Evolutionary conservation across 2,797 vertebrate species (phyloP).

Genomic region (Adrianichthys oophorus): DNA sequence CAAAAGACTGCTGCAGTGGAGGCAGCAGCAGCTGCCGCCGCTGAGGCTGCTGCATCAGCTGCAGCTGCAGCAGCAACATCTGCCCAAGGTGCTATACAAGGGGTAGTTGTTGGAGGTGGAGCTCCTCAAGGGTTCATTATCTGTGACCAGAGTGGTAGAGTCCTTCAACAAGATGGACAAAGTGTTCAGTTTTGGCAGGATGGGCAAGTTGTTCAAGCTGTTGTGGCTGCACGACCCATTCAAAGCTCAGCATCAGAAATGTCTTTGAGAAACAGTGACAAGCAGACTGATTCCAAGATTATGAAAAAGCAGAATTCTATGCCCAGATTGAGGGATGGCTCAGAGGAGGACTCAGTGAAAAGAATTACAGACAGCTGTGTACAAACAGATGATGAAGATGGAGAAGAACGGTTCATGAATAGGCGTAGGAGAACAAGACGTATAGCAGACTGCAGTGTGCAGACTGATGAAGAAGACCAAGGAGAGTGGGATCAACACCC

Average conservation of each 20-base stretch:
- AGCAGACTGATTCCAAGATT: constrained; percentile 82
- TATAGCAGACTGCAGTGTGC: constrained; percentile 95
- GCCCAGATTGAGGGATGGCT: constrained; percentile 90
- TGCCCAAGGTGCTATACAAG: constrained; percentile 85
- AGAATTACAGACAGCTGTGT: constrained; percentile 93
- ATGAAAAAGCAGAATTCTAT: constrained; percentile 98
- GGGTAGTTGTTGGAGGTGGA: constrained; percentile 82
- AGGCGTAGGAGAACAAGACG: constrained; percentile 88
- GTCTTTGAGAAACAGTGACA: constrained; percentile 90
- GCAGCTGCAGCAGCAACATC: constrained; percentile 86
- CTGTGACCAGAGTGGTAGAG: constrained; percentile 84
- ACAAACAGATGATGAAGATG: constrained; percentile 97
- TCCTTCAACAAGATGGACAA: constrained; percentile 87
- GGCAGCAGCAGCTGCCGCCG: constrained; percentile 82
- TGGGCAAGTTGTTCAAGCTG: constrained; percentile 82
- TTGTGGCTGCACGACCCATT: constrained; percentile 85
- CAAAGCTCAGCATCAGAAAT: constrained; percentile 94
- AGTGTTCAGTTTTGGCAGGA: constrained; percentile 92
- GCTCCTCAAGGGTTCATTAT: constrained; percentile 80
- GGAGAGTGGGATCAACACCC: constrained; percentile 95
- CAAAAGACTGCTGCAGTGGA: constrained; percentile 88
- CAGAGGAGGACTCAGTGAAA: constrained; percentile 85
- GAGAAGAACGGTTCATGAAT: constrained; percentile 88
- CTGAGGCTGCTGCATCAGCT: constrained; percentile 85
- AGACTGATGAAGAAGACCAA: constrained; percentile 96